phyloP scores from a whole-genome alignment of 1,140 invertebrate species.

The Drosophila subpulchrella region DNA sequence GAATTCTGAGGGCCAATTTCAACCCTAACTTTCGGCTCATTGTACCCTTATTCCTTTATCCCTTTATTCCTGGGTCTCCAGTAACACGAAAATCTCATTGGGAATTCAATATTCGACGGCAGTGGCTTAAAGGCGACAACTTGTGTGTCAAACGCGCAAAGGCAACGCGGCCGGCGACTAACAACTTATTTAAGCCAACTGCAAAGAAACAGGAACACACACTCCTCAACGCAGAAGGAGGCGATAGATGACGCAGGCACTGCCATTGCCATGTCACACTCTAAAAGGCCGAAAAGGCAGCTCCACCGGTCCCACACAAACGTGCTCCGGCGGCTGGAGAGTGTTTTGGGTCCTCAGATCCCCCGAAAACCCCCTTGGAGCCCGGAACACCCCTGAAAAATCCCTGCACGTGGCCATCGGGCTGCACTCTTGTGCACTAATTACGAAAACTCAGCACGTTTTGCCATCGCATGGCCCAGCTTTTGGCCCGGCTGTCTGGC shows the following conservation, averaged over 20 bases:
- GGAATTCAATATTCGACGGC: slow-evolving; percentile 12
- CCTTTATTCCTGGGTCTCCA: neutral
- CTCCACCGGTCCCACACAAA: slow-evolving; percentile 40
- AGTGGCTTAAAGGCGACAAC: slow-evolving; percentile 73
- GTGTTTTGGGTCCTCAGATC: slow-evolving; percentile 19
- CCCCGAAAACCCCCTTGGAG: neutral
- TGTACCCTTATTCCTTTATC: neutral
- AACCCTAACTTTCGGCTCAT: neutral
- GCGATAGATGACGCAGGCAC: slow-evolving; percentile 41
- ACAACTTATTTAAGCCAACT: slow-evolving; percentile 77
- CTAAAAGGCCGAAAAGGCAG: slow-evolving; percentile 67
- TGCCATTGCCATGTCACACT: slow-evolving; percentile 67
- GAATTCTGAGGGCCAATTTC: neutral
- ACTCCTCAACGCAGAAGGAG: slow-evolving; percentile 12
- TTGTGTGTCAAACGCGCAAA: slow-evolving; percentile 63
- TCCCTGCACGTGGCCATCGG: slow-evolving; percentile 65
- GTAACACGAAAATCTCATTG: slow-evolving; percentile 1
- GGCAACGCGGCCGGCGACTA: slow-evolving; percentile 49
- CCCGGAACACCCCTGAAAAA: slow-evolving; percentile 6
- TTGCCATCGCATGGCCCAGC: slow-evolving; percentile 59
- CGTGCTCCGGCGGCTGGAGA: slow-evolving; percentile 39
- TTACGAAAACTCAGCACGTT: slow-evolving; percentile 82
- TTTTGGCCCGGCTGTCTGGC: slow-evolving; percentile 31
- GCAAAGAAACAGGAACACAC: slow-evolving; percentile 5
- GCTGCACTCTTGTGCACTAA: slow-evolving; percentile 76